Conservation (phyloP, 2,888 invertebrate genomes). For the Dolomedes plantarius region DNA sequence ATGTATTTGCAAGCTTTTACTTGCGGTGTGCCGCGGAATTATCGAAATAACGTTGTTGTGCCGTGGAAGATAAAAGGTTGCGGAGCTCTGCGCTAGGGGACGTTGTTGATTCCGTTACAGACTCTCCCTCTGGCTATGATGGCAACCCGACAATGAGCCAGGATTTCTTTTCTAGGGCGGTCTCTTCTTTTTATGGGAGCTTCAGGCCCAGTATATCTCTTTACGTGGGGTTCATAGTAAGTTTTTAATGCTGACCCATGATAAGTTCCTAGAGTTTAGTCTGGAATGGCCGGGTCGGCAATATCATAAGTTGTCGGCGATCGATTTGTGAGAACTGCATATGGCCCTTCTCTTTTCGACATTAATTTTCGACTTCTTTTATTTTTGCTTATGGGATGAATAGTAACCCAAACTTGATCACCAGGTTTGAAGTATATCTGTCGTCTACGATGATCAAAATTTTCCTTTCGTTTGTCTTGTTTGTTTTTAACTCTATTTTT, state of each 20-base stretch:
- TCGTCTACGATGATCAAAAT: not conserved
- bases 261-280: not conserved
- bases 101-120: no score
- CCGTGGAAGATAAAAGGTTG: no score
- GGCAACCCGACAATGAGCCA: no score
- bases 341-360: not conserved
- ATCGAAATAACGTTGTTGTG: no score
- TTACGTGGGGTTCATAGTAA: not conserved
- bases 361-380: not conserved
- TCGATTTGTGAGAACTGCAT: not conserved
- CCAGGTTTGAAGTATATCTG: not conserved
- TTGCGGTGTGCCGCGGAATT: no score
- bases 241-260: not conserved
- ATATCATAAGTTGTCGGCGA: not conserved
- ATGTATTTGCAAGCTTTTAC: no score
- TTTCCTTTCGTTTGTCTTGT: not conserved
- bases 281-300: not conserved
- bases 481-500: not conserved
- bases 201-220: not conserved
- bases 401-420: not conserved
- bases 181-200: not conserved
- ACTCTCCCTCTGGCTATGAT: no score
- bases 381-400: not conserved
- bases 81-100: no score
- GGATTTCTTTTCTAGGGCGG: not conserved